These are phyloP conservation scores for Spodoptera littoralis DNA, from an alignment of 2,888 invertebrate species.

Conservation along the genomic window DNA sequence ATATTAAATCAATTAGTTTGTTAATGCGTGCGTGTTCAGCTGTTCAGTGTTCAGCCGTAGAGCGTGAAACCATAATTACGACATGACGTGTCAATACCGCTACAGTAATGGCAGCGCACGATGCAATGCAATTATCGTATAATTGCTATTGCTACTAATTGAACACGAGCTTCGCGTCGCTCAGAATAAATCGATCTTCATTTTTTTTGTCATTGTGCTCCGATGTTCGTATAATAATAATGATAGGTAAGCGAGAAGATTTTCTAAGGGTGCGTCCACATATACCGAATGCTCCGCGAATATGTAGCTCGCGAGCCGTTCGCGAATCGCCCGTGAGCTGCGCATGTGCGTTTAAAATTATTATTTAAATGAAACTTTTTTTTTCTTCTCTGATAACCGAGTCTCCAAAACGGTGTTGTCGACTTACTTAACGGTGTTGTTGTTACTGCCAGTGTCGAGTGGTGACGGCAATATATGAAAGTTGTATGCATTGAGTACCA, in stretches of 20 bases:
- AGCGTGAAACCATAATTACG: slow-evolving; percentile 29
- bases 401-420: too few relatives aligned
- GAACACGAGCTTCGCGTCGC: slow-evolving; percentile 5
- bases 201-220: slow-evolving; percentile 19
- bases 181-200: slow-evolving; percentile 21
- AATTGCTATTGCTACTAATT: slow-evolving; percentile 20
- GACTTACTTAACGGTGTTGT: too few relatives aligned
- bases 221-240: not conserved
- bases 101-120: slow-evolving; percentile 10
- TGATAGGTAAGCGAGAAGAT: not conserved
- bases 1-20: slow-evolving; percentile 1
- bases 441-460: too few relatives aligned
- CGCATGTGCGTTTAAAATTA: too few relatives aligned
- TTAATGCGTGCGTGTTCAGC: slow-evolving; percentile 24
- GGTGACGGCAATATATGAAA: too few relatives aligned
- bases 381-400: too few relatives aligned
- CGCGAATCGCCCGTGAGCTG: too few relatives aligned
- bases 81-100: slow-evolving; percentile 26
- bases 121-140: slow-evolving; percentile 33
- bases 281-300: too few relatives aligned
- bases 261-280: too few relatives aligned
- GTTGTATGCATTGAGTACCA: too few relatives aligned
- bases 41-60: slow-evolving; percentile 6
- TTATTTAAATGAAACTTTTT: too few relatives aligned
- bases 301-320: too few relatives aligned